Evolutionary conservation across 2,113 vertebrate species (phyloP).

Genomic region (Podocnemis expansa): DNA sequence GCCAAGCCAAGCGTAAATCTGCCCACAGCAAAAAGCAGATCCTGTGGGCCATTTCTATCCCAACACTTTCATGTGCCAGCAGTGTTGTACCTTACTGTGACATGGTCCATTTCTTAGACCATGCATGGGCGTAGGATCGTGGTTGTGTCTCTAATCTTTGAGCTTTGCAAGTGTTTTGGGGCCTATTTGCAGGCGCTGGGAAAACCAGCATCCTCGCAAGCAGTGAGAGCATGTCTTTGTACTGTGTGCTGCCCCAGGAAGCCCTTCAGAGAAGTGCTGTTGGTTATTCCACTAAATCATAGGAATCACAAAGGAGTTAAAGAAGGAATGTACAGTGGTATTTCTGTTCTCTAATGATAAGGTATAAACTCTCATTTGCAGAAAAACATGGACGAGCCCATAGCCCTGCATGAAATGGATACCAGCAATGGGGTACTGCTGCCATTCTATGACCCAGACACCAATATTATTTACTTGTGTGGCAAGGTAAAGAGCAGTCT

Average conservation of each 20-base stretch:
- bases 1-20: background rate
- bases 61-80: accelerated
- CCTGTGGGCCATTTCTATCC: background rate
- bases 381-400: conserved; percentile 93
- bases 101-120: background rate
- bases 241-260: accelerated
- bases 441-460: conserved; percentile 96
- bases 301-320: background rate
- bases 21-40: background rate
- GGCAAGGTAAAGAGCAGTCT: conserved; percentile 85
- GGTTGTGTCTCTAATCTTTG: background rate
- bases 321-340: background rate
- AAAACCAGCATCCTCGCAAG: background rate
- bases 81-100: background rate
- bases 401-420: conserved; percentile 94
- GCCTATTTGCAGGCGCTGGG: background rate
- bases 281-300: background rate
- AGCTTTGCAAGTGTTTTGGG: background rate
- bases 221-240: background rate
- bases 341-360: background rate
- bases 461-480: conserved; percentile 94
- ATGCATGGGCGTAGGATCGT: accelerated
- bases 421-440: conserved; percentile 95
- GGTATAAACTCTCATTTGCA: conserved; percentile 47
- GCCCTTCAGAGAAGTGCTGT: background rate